A percentile compares a stretch with the other conserved stretches of the same genome.
Evolutionary conservation across 2,113 vertebrate species (phyloP).

Genomic region (Lagopus leucura): DNA sequence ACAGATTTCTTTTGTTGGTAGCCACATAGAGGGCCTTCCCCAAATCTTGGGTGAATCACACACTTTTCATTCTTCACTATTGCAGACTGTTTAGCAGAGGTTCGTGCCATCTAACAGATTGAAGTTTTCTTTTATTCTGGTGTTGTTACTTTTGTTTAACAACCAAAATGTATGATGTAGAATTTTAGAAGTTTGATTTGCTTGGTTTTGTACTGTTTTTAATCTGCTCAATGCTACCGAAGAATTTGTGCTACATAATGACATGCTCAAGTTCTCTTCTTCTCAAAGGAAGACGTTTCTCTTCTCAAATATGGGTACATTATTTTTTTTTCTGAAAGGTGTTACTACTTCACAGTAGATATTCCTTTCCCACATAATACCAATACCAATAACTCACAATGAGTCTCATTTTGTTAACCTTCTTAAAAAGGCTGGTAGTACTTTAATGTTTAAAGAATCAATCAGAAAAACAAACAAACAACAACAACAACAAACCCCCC

Average conservation of each 20-base stretch:
- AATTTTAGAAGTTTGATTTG: neutral
- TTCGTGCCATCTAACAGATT: neutral
- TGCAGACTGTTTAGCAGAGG: neutral
- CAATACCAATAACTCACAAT: neutral
- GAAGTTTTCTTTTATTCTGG: neutral
- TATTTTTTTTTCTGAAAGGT: neutral
- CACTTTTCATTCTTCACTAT: neutral
- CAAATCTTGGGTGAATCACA: neutral
- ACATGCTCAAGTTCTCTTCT: neutral
- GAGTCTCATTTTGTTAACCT: neutral
- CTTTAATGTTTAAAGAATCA: neutral
- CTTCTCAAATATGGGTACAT: neutral
- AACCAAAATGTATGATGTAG: neutral
- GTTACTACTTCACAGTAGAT: neutral
- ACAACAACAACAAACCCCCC: accelerated
- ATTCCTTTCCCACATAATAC: neutral
- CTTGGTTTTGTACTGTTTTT: neutral
- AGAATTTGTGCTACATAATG: neutral
- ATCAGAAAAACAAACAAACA: neutral
- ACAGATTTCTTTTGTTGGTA: neutral
- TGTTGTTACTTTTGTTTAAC: neutral
- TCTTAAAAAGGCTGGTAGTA: neutral
- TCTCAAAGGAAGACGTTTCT: neutral
- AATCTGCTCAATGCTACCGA: neutral
- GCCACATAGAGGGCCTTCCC: neutral